These are phyloP conservation scores for Matsumyia berberina DNA, from an alignment of 2,888 invertebrate species.

Conservation along the genomic window DNA sequence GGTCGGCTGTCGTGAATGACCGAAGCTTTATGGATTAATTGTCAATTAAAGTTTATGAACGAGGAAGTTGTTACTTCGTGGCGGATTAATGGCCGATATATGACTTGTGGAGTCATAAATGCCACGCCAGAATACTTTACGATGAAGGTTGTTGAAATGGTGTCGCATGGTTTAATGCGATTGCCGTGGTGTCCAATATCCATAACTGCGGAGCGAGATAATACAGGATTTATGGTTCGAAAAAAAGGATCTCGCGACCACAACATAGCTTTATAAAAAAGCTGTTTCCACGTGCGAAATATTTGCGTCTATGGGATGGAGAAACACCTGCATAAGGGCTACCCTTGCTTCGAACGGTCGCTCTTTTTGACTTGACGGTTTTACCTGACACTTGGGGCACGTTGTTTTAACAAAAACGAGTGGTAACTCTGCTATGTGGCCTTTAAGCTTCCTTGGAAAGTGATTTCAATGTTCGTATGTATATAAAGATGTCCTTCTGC, in stretches of 20 bases:
- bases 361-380: too few species aligned
- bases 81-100: constrained; percentile 39
- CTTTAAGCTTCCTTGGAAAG: too few species aligned
- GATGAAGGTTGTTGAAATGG: constrained; percentile 6
- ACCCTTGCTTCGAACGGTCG: too few species aligned
- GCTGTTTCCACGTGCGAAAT: too few species aligned
- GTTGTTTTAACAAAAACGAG: too few species aligned
- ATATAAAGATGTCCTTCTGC: too few species aligned
- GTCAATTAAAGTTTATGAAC: constrained; percentile 65
- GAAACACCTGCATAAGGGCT: too few species aligned
- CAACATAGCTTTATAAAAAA: too few species aligned
- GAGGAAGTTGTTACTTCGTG: constrained; percentile 47
- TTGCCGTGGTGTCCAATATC: not conserved
- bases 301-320: too few species aligned
- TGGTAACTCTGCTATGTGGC: too few species aligned
- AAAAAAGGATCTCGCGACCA: not conserved
- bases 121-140: constrained; percentile 24
- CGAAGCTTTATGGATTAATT: constrained; percentile 46
- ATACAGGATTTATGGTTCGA: not conserved
- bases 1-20: constrained; percentile 18
- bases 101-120: constrained; percentile 54
- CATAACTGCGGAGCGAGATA: not conserved
- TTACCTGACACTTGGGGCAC: too few species aligned
- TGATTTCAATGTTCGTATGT: too few species aligned
- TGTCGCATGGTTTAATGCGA: constrained; percentile 36